Evolutionary conservation across 2,888 invertebrate genomes (phyloP).

Genomic region (Teleogryllus oceanicus): DNA sequence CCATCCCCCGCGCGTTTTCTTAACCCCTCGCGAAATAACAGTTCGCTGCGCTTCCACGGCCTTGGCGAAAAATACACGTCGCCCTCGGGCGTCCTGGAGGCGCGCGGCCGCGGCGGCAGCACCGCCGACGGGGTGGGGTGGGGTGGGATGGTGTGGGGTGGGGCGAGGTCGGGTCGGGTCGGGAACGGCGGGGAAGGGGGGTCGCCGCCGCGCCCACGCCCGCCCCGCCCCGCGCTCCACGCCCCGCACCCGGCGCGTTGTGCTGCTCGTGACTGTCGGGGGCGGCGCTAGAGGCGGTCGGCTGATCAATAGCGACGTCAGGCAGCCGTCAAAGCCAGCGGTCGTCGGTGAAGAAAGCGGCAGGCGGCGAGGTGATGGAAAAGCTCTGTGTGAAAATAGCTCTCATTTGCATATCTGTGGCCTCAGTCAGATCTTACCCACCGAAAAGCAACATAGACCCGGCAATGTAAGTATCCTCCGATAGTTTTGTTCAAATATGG

Average conservation of each 20-base stretch:
- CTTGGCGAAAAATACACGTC: conserved; percentile 22
- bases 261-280: background rate
- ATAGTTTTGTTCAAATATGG: too few species aligned
- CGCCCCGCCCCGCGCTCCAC: too few species aligned
- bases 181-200: too few species aligned
- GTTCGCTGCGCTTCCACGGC: conserved; percentile 23
- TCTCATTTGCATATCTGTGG: conserved; percentile 1
- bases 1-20: too few species aligned
- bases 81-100: conserved; percentile 20
- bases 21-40: too few species aligned
- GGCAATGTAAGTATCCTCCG: background rate
- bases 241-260: too few species aligned
- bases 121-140: background rate
- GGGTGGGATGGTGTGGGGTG: too few species aligned
- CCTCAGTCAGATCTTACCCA: background rate
- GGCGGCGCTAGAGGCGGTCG: background rate
- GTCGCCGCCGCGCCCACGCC: too few species aligned
- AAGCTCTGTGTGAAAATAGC: background rate
- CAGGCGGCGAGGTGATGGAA: background rate
- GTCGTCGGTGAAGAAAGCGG: background rate
- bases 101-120: background rate
- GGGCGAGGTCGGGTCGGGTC: too few species aligned
- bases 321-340: background rate
- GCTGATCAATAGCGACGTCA: conserved; percentile 20
- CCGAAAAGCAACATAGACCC: conserved; percentile 1